These are phyloP conservation scores for Hymenochirus boettgeri DNA, from an alignment of 2,113 vertebrate species.

Conservation along the genomic window DNA sequence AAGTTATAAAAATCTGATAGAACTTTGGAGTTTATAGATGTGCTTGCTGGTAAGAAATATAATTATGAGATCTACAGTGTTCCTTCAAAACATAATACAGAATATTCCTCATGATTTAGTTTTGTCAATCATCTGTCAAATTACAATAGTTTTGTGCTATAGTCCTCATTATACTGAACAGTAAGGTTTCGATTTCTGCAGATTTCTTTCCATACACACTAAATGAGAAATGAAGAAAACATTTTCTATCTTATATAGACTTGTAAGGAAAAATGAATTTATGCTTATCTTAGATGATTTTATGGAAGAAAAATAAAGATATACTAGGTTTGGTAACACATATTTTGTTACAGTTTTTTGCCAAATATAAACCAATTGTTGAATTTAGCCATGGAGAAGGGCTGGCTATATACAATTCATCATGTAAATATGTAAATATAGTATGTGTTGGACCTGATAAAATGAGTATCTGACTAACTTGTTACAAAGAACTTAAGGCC, in stretches of 20 bases:
- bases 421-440: too few species aligned
- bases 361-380: too few species aligned
- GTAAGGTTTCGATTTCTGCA: not conserved
- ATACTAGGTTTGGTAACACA: too few species aligned
- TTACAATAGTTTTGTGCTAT: not conserved
- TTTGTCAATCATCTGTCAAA: constrained; percentile 5
- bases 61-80: constrained; percentile 1
- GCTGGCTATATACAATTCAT: too few species aligned
- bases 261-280: not conserved
- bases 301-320: too few species aligned
- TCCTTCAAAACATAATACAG: not conserved
- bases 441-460: too few species aligned
- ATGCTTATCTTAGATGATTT: too few species aligned
- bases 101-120: constrained; percentile 1
- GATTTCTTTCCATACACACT: not conserved
- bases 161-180: not conserved
- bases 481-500: too few species aligned
- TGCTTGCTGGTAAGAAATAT: not conserved
- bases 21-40: not conserved
- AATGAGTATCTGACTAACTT: too few species aligned
- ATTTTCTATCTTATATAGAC: not conserved
- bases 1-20: not conserved
- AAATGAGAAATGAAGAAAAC: not conserved
- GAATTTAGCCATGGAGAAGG: too few species aligned
- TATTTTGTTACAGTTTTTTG: too few species aligned